Percentiles rank a stretch among this genome's conserved stretches.
These are phyloP conservation scores for Chymomyza fuscimana DNA, from an alignment of 2,888 invertebrate species.

Conservation along the genomic window DNA sequence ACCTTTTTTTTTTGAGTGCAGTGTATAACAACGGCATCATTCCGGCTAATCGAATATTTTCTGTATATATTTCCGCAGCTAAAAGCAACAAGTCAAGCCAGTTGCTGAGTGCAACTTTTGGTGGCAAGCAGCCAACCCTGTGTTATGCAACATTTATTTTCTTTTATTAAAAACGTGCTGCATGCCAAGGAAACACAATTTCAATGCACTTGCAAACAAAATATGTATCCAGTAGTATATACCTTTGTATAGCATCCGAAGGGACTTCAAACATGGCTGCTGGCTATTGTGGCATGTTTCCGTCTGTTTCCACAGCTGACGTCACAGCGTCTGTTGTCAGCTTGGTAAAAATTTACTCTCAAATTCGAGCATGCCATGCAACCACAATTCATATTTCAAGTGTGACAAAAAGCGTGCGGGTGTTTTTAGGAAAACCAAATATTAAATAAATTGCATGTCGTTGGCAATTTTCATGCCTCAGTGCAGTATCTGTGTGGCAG, in stretches of 20 bases:
- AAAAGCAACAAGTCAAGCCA: constrained; percentile 42
- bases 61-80: not conserved
- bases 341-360: not conserved
- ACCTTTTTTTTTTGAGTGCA: no score
- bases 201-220: constrained; percentile 19
- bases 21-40: no score
- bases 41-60: no score
- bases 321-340: not conserved
- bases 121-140: not conserved
- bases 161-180: constrained; percentile 70
- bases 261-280: constrained; percentile 2
- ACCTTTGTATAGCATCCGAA: not conserved
- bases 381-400: constrained; percentile 58
- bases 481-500: constrained; percentile 1
- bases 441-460: constrained; percentile 53
- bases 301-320: not conserved
- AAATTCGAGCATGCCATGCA: constrained; percentile 40
- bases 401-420: constrained; percentile 18
- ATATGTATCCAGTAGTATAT: not conserved
- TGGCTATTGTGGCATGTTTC: not conserved
- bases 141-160: constrained; percentile 6
- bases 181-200: constrained; percentile 51
- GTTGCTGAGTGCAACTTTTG: constrained; percentile 26
- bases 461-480: constrained; percentile 22
- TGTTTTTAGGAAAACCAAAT: constrained; percentile 34